Evolutionary conservation across 2,888 invertebrate species (phyloP).

Genomic region (Andrena haemorrhoa): DNA sequence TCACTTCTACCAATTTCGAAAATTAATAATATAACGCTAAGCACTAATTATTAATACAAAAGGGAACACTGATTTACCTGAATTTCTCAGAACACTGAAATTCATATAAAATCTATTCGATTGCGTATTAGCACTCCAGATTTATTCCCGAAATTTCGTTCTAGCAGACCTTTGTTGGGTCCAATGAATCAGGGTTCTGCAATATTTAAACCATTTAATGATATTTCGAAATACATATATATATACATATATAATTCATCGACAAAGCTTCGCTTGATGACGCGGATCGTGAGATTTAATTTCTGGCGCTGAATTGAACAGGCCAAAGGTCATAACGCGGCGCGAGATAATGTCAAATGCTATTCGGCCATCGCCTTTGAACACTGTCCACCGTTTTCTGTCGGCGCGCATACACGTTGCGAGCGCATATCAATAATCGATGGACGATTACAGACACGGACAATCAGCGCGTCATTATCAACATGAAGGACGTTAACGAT

Average conservation of each 20-base stretch:
- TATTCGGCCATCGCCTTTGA: slow-evolving; percentile 33
- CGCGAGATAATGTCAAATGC: slow-evolving; percentile 37
- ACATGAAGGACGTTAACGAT: slow-evolving; percentile 98
- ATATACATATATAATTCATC: not conserved
- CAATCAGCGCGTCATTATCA: slow-evolving; percentile 97
- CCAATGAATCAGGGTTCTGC: not conserved
- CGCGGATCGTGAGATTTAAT: slow-evolving; percentile 16
- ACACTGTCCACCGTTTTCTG: slow-evolving; percentile 37
- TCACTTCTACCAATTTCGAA: not conserved
- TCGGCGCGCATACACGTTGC: slow-evolving; percentile 2
- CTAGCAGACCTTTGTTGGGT: too few relatives aligned
- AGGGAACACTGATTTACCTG: too few relatives aligned
- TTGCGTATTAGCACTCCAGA: too few relatives aligned
- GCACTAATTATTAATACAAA: too few relatives aligned
- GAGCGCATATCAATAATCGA: slow-evolving; percentile 59
- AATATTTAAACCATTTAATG: not conserved
- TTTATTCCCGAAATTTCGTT: too few relatives aligned
- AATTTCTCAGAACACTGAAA: too few relatives aligned
- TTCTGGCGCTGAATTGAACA: slow-evolving; percentile 25
- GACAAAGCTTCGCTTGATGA: not conserved
- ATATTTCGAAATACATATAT: not conserved
- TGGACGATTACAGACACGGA: slow-evolving; percentile 91
- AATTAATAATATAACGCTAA: too few relatives aligned
- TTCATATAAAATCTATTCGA: too few relatives aligned
- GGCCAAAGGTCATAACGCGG: slow-evolving; percentile 41